Base-by-base conservation (phyloP, 2,797 vertebrate genomes). In the Phrynocephalus vlangalii region DNA sequence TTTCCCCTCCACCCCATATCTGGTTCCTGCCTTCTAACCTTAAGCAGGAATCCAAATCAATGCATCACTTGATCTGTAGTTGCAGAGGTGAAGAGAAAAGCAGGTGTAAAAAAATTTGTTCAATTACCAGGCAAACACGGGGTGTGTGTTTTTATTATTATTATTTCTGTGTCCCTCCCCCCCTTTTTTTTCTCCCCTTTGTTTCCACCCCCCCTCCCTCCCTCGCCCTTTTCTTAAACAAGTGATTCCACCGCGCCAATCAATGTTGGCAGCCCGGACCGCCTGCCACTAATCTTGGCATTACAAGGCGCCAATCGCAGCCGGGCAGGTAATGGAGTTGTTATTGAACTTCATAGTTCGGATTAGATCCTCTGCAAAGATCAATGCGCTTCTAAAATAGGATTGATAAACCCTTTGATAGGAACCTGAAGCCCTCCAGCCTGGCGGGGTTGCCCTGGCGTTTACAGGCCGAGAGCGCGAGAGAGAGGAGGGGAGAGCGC, bases 341-440 rank as follows among this genome's bases (percentile, higher is more conserved):
- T 99, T 99, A 98, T 99, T 98, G 98, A 98, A 98, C 98, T 98
- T 99, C 98, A 98, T 99, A 98, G 98, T 98, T 98, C 97, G 98
- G 98, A 99, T 99, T 98, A 98, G 98, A 99, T 99, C 98, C 98
- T 98, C 97, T 97, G 98, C 96, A 97, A 98, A 98, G 98, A 99
- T 99, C 98, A 99, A 99, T 99, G 98, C 98, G 95, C 97, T 97
- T 95, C 98, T 97, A 98, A 98, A 98, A 99, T 99, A 98, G 98
- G 98, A 98, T 98, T 98, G 98, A 99, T 99, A 88, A 99, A 98
- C 97, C 98, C 97, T 97, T 98, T 98, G 98, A 98, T 98, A 98
- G 98, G 97, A 98, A 98, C 98, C 98, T 98, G 98, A 98, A 98
- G 98, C 98, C 98, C 98, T 44, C 95, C 98, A 98, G 98, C 98